A percentile compares a stretch with the other conserved stretches of the same genome.
Conservation (phyloP, 2,113 vertebrate species). For the Cnemophilus loriae region DNA sequence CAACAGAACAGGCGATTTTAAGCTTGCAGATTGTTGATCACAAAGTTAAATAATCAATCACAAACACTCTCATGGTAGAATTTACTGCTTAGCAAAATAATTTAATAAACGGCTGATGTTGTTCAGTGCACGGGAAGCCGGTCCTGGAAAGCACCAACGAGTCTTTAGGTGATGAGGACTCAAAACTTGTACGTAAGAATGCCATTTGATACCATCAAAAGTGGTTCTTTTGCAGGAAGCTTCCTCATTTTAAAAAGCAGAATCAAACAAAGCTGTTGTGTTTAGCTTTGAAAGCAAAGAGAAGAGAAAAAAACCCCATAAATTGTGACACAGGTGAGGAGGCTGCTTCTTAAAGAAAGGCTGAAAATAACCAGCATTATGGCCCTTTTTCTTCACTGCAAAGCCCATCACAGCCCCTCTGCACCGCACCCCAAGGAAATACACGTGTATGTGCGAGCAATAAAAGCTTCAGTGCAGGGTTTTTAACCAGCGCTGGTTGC, state of each 20-base stretch:
- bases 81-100: not conserved
- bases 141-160: not conserved
- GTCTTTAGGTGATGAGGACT: not conserved
- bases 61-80: rapidly evolving
- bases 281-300: not conserved
- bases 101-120: not conserved
- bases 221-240: not conserved
- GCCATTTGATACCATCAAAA: rapidly evolving
- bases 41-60: not conserved
- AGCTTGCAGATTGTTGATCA: not conserved
- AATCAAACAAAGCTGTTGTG: not conserved
- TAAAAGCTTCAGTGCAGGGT: rapidly evolving
- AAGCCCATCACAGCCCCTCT: rapidly evolving
- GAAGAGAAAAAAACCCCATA: rapidly evolving
- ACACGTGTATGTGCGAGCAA: rapidly evolving
- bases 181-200: rapidly evolving
- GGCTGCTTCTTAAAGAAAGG: rapidly evolving
- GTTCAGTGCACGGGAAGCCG: not conserved
- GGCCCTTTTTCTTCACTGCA: rapidly evolving
- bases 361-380: rapidly evolving
- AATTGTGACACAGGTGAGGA: not conserved
- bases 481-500: not conserved
- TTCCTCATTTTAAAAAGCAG: not conserved
- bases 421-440: rapidly evolving
- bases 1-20: not conserved